phyloP scores from a whole-genome alignment of 2,113 vertebrate species.

The Dolichallabes microphthalmus region DNA sequence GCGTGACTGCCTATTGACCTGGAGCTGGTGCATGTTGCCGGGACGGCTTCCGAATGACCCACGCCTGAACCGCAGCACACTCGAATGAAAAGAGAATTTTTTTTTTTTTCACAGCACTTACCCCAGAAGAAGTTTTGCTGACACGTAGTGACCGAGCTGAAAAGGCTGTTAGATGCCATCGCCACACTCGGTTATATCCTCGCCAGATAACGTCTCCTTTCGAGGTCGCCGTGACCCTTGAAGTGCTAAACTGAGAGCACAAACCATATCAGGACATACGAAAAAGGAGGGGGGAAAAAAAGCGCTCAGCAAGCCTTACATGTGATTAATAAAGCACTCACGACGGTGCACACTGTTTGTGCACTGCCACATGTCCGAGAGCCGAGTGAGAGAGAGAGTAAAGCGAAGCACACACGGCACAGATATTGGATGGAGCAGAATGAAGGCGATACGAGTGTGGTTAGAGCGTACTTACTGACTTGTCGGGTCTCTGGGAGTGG shows the following conservation, averaged over 20 bases:
- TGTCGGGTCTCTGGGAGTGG: conserved; percentile 96
- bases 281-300: conserved; percentile 75
- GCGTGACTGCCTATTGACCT: conserved; percentile 38
- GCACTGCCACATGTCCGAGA: conserved; percentile 36
- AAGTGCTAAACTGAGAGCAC: conserved; percentile 95
- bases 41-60: conserved; percentile 49
- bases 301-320: conserved; percentile 42
- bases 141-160: conserved; percentile 98
- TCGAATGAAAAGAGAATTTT: conserved; percentile 37
- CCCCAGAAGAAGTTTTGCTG: conserved; percentile 99
- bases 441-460: conserved; percentile 91
- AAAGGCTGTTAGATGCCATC: conserved; percentile 99
- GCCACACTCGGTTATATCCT: conserved; percentile 72
- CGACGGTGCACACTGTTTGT: conserved; percentile 28
- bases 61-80: conserved; percentile 42
- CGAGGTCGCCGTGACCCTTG: conserved; percentile 89
- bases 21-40: conserved; percentile 31
- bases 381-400: background rate
- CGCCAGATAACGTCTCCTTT: conserved; percentile 82
- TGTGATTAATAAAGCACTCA: conserved; percentile 26
- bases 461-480: conserved; percentile 97
- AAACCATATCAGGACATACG: conserved; percentile 81
- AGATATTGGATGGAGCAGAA: conserved; percentile 86
- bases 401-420: conserved; percentile 22
- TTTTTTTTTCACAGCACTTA: conserved; percentile 76